Conservation (phyloP, 2,888 invertebrate genomes). For the Latrodectus elegans region DNA sequence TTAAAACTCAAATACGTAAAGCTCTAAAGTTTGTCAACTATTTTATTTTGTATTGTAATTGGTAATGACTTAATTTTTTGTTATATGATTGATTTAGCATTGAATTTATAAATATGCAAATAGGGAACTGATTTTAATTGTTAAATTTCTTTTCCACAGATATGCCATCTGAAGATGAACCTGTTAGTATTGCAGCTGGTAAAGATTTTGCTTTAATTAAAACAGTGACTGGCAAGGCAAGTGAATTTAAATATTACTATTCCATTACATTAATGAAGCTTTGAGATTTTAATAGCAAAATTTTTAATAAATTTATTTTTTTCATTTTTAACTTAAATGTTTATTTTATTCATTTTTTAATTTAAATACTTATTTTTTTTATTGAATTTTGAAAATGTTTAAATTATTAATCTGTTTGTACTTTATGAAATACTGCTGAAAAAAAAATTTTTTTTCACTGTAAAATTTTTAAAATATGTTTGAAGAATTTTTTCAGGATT, state of each 20-base stretch:
- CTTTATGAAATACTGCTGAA: no score
- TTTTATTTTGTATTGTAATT: no score
- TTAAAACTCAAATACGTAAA: no score
- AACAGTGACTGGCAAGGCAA: slow-evolving; percentile 88
- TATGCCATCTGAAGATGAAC: slow-evolving; percentile 65
- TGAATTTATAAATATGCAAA: no score
- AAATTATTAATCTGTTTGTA: not conserved
- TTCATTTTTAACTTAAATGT: not conserved
- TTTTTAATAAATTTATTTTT: not conserved
- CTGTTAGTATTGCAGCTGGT: slow-evolving; percentile 84
- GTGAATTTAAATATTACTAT: not conserved
- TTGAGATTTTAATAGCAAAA: not conserved
- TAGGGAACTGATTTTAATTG: no score
- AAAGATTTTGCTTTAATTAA: slow-evolving; percentile 92
- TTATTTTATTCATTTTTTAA: not conserved
- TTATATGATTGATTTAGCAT: no score
- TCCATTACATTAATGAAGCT: not conserved
- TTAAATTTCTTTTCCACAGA: slow-evolving; percentile 12
- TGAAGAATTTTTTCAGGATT: no score
- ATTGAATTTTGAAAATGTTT: not conserved
- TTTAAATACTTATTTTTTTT: not conserved
- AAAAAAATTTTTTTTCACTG: no score
- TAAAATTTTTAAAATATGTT: no score
- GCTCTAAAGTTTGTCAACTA: no score
- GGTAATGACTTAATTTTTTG: no score